A percentile compares a stretch with the other conserved stretches of the same genome.
Conservation (phyloP, 2,797 vertebrate genomes). For the Phoxinus dragarum region DNA sequence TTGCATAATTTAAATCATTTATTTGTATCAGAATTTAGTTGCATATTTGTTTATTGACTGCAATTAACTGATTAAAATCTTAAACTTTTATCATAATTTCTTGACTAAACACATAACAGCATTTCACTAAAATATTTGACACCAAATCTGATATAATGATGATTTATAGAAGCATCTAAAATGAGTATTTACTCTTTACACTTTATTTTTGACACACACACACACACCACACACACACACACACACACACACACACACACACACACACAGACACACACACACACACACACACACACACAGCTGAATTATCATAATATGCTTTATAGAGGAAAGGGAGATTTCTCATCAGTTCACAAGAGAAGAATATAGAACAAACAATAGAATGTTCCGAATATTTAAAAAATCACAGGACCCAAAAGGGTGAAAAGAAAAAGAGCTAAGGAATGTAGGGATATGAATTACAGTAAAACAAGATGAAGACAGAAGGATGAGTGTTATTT, state of each 20-base stretch:
- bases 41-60: not conserved
- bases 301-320: constrained; percentile 66
- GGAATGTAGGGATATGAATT: not conserved
- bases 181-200: not conserved
- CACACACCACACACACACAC: constrained; percentile 40
- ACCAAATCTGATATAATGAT: not conserved
- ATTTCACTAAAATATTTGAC: not conserved
- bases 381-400: not conserved
- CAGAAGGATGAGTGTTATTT: not conserved
- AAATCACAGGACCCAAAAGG: not conserved
- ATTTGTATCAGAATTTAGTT: not conserved
- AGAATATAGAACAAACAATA: constrained; percentile 41
- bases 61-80: not conserved
- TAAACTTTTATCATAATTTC: not conserved
- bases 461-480: not conserved
- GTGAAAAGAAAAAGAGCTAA: not conserved
- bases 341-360: constrained; percentile 53
- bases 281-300: constrained; percentile 58
- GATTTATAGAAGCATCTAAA: not conserved
- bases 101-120: not conserved
- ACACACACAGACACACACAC: constrained; percentile 57
- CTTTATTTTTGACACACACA: constrained; percentile 32
- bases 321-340: constrained; percentile 58
- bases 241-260: not conserved
- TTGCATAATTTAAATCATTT: not conserved